A percentile compares a stretch with the other conserved stretches of the same genome.
phyloP scores from a whole-genome alignment of 2,113 vertebrate genomes.

The Hassar affinis region DNA sequence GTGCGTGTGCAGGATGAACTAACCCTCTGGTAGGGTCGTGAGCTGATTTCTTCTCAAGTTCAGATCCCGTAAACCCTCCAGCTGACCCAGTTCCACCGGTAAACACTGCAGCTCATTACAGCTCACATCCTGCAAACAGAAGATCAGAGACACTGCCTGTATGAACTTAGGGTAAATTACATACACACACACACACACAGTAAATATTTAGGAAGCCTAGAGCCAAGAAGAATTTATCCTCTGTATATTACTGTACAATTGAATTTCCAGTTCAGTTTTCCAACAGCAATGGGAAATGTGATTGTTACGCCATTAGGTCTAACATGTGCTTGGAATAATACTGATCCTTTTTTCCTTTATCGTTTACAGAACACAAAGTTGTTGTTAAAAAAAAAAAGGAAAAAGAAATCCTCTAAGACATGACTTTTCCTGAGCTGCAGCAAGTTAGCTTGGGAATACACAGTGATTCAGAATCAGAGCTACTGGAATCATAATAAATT shows the following conservation, averaged over 20 bases:
- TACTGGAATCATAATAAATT: neutral
- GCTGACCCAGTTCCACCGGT: slow-evolving; percentile 77
- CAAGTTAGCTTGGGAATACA: neutral
- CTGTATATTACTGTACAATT: neutral
- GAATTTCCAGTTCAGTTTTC: neutral
- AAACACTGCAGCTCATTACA: slow-evolving; percentile 85
- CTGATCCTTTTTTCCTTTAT: neutral
- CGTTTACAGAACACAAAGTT: neutral
- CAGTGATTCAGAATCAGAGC: neutral
- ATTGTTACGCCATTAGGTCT: neutral
- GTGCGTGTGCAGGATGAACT: slow-evolving; percentile 31
- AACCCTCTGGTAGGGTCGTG: slow-evolving; percentile 80
- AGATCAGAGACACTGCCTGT: neutral
- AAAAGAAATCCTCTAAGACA: neutral
- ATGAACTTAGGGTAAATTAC: neutral
- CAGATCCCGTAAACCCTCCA: slow-evolving; percentile 83
- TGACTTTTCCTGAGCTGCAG: neutral
- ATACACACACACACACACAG: neutral
- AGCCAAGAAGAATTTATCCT: neutral
- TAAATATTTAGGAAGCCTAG: neutral
- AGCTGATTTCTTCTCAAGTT: slow-evolving; percentile 86
- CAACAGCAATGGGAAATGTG: neutral
- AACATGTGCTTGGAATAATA: neutral
- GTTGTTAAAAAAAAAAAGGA: too few relatives aligned
- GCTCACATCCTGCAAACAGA: slow-evolving; percentile 78